Evolutionary conservation across 2,797 vertebrate genomes (phyloP).

Genomic region (Pachyuromys duprasi): DNA sequence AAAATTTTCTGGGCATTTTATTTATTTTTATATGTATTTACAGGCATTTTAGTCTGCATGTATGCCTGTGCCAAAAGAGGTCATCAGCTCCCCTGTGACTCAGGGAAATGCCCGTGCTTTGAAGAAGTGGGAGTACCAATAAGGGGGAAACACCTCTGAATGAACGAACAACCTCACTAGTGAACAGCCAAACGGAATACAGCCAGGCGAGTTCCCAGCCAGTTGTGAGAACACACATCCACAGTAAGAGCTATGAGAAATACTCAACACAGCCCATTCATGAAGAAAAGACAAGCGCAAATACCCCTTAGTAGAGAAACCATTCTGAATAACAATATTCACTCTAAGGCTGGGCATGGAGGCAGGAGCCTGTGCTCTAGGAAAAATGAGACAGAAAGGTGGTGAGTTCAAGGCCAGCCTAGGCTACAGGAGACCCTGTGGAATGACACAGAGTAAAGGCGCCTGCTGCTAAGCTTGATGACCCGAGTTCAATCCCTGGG

Average conservation of each 20-base stretch:
- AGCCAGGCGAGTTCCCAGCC: neutral
- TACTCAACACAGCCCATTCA: neutral
- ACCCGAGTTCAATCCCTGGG: neutral
- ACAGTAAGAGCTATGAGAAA: neutral
- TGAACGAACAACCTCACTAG: neutral
- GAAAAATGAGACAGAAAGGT: neutral
- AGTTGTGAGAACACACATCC: neutral
- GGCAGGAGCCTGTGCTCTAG: neutral
- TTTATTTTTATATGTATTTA: neutral
- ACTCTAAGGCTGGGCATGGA: neutral
- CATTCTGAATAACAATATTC: slow-evolving; percentile 26
- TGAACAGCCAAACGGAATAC: neutral
- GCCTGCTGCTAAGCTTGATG: neutral
- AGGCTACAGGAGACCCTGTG: neutral
- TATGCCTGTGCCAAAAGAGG: neutral
- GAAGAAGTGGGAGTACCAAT: neutral
- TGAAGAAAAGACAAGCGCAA: neutral
- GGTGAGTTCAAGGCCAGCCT: neutral
- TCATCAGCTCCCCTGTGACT: neutral
- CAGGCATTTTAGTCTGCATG: neutral
- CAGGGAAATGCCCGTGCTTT: neutral
- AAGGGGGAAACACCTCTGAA: neutral
- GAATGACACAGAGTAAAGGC: neutral
- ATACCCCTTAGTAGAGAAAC: neutral
- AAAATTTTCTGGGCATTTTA: neutral